Base-by-base conservation (phyloP, 2,888 invertebrate species). In the Caenorhabditis sp. region DNA sequence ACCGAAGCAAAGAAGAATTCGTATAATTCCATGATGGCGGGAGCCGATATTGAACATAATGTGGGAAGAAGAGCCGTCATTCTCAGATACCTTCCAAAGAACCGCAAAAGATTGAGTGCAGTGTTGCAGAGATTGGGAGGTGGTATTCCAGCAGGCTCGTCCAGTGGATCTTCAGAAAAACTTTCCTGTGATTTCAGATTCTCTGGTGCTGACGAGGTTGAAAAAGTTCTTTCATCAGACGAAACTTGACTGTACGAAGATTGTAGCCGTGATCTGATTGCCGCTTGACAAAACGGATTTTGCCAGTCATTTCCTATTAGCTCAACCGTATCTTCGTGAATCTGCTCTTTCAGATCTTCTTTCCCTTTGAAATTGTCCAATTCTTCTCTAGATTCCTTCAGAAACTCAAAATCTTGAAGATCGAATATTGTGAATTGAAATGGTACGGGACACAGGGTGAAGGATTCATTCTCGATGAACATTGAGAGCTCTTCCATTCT, bases 381-480 rank as follows among this genome's bases (percentile, higher is more conserved):
- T 26, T 66, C 69, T 12, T 77, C 41, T 24, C 63, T 26, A 1
- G 79, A 51, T 58, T 80, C 83, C 41, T 83, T 83, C 59, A 83
- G 47, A 61, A 79, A 83, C 38, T 80, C 83, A 22, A 83, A 83
- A 54, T 83, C 90, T 77, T 89, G 90, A 12, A 91, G 82, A 70
- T 91, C 91, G 56, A 91, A 91, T 12, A 91, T 86, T 1, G 90
- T 89, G 80, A 91, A 91, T 56, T 90, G 88, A 47, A 80, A 54
- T 12, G 90, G 88, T 10, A 91, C 89, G 1, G 91, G 91, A 58
- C 90, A 90, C 8, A 90, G 80, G 4, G 91, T 87, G 80, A 91
- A 91, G 4, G 87, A 87, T 69, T 91, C 91, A 74, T 89, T 90
- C 73, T 91, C 91, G 38, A 91, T 84, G 73, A 91, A 91, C 90